A percentile compares a stretch with the other conserved stretches of the same genome.
These are phyloP conservation scores for Megamerina dolium DNA, from an alignment of 2,888 invertebrate species.

Conservation along the genomic window DNA sequence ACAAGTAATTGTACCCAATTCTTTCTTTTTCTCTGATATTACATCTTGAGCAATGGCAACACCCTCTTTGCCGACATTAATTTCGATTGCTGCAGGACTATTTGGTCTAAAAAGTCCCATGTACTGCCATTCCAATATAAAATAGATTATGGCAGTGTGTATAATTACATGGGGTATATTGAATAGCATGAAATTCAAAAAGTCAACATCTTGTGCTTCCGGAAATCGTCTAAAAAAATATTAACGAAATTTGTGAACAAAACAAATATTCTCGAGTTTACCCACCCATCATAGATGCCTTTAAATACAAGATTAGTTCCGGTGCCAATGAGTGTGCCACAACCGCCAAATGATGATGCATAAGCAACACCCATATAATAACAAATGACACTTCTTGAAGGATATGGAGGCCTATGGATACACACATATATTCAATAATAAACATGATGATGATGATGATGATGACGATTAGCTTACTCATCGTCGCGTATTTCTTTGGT, in stretches of 20 bases:
- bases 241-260: no score
- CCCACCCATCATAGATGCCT: constrained; percentile 59
- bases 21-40: constrained; percentile 48
- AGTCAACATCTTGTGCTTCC: constrained; percentile 14
- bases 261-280: background rate
- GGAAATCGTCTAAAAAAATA: constrained; percentile 31
- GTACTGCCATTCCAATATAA: constrained; percentile 20
- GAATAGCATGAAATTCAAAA: constrained; percentile 19
- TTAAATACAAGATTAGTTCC: constrained; percentile 74
- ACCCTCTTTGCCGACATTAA: constrained; percentile 50
- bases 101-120: constrained; percentile 42
- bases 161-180: constrained; percentile 17
- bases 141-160: constrained; percentile 11
- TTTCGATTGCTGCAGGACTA: constrained; percentile 54
- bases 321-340: constrained; percentile 65
- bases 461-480: no score
- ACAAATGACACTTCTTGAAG: constrained; percentile 62
- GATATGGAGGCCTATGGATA: constrained; percentile 36
- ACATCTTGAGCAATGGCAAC: constrained; percentile 57
- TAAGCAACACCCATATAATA: constrained; percentile 70
- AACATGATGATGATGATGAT: no score
- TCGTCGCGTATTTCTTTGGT: no score
- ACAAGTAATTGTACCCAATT: constrained; percentile 69
- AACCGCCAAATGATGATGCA: constrained; percentile 65
- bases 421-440: no score